Evolutionary conservation across 2,797 vertebrate species (phyloP), one percentile per base, ranked within the genome.

Genomic region (Phrynocephalus guinanensis): DNA sequence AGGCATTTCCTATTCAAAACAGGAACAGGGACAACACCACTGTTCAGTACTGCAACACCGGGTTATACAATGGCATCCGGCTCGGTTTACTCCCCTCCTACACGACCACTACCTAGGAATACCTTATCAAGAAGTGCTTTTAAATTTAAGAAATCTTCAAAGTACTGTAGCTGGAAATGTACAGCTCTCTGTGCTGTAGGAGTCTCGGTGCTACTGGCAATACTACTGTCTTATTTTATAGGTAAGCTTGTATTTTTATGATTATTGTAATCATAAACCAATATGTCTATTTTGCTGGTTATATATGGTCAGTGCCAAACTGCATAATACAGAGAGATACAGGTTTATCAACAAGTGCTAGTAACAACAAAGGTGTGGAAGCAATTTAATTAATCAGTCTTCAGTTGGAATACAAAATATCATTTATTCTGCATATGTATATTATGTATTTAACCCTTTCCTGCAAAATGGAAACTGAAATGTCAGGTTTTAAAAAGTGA

Each of bases 1-100:
- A 99, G 99, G 97, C 99, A 99, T 97, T 99, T 99, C 97, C 98
- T 99, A 94, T 98, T 99, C 97, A 99, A 99, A 96, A 99, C 99
- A 92, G 98, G 98, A 96, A 99, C 99, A 92, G 99, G 98, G 94
- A 98, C 98, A 44, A 99, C 98, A 81, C 99, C 99, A 63, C 98
- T 99, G 97, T 99, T 99, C 93, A 98, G 99, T 87, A 98, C 99
- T 50, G 98, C 99, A 22, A 98, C 98, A 73, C 99, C 99, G 38
- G 99, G 99, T 89, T 99, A 99, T 98, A 99, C 98, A 88, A 99
- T 99, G 99, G 99, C 98, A 89, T 98, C 99, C 0, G 98, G 99
- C 93, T 98, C 99, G 8, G 98, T 99, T 91, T 99, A 99, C 95
- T 99, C 99, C 63, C 99, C 99, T 20, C 98, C 98, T 56, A 98